Conservation (phyloP, 2,797 vertebrate genomes). For the Pelobates cultripes region DNA sequence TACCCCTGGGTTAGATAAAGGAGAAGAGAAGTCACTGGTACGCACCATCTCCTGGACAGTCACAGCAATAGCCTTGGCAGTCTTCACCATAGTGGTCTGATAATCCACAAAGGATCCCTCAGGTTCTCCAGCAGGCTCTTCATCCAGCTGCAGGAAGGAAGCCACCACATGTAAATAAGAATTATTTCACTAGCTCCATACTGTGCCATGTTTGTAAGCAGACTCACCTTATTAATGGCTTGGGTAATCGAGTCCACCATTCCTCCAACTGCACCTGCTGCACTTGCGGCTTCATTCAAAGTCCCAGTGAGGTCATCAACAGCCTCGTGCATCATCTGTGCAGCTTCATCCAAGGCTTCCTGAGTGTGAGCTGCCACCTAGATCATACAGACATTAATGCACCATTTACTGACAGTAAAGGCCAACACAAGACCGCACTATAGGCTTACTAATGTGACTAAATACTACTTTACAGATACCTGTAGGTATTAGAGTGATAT, state of each 20-base stretch:
- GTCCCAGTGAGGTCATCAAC: conserved; percentile 93
- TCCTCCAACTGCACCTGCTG: conserved; percentile 91
- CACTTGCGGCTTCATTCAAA: conserved; percentile 89
- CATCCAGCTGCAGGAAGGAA: conserved; percentile 77
- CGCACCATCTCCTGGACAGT: conserved; percentile 97
- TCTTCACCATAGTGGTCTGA: conserved; percentile 98
- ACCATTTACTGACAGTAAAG: too few species aligned
- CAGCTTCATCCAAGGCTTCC: conserved; percentile 92
- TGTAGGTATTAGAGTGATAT: too few species aligned
- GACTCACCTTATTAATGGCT: conserved; percentile 85
- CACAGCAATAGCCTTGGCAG: conserved; percentile 95
- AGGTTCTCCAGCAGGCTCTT: conserved; percentile 81
- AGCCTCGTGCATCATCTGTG: conserved; percentile 98
- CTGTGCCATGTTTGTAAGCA: too few species aligned
- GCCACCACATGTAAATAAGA: background rate
- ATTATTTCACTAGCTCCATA: background rate
- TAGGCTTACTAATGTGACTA: too few species aligned
- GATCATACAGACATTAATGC: background rate
- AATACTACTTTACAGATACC: too few species aligned
- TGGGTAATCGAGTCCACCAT: conserved; percentile 97
- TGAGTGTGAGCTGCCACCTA: conserved; percentile 91
- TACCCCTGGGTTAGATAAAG: too few species aligned
- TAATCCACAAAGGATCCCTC: conserved; percentile 98
- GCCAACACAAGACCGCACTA: too few species aligned
- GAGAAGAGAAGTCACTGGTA: background rate